Percentiles rank a stretch among this genome's conserved stretches.
Conservation (phyloP, 2,113 vertebrate genomes). For the Galbula dea region DNA sequence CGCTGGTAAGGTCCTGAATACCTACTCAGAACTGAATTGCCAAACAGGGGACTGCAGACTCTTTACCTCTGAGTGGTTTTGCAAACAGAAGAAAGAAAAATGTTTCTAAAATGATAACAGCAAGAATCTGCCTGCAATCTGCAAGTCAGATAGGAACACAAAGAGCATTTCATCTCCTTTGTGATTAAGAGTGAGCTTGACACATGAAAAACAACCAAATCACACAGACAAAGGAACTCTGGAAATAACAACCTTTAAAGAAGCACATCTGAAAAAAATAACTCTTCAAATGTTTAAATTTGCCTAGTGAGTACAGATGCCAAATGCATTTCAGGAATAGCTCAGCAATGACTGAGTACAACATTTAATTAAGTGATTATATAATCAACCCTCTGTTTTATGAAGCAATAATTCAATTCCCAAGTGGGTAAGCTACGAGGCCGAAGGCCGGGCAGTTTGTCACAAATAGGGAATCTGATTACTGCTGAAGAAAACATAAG, state of each 20-base stretch:
- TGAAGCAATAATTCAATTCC: constrained; percentile 68
- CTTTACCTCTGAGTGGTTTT: neutral
- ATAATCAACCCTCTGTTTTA: constrained; percentile 65
- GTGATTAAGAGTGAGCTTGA: constrained; percentile 38
- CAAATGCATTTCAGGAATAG: constrained; percentile 61
- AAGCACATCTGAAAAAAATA: constrained; percentile 36
- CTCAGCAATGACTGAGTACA: constrained; percentile 60
- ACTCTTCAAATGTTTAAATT: constrained; percentile 18
- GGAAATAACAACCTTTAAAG: constrained; percentile 55
- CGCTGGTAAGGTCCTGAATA: rapidly evolving
- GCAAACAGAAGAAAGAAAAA: constrained; percentile 3
- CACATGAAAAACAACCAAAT: constrained; percentile 36
- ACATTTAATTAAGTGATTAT: constrained; percentile 73
- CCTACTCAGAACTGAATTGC: neutral
- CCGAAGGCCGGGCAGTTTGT: constrained; percentile 53
- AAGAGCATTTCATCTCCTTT: constrained; percentile 43
- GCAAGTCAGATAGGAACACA: constrained; percentile 35
- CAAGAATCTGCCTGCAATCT: constrained; percentile 18
- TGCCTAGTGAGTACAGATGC: constrained; percentile 15
- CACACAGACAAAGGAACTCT: constrained; percentile 42
- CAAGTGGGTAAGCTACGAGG: constrained; percentile 50
- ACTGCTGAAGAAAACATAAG: constrained; percentile 48
- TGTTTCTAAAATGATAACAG: neutral
- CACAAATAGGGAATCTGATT: constrained; percentile 57
- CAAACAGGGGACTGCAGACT: neutral